These are phyloP conservation scores for Pipa parva DNA, from an alignment of 2,113 vertebrate genomes.

Conservation along the genomic window DNA sequence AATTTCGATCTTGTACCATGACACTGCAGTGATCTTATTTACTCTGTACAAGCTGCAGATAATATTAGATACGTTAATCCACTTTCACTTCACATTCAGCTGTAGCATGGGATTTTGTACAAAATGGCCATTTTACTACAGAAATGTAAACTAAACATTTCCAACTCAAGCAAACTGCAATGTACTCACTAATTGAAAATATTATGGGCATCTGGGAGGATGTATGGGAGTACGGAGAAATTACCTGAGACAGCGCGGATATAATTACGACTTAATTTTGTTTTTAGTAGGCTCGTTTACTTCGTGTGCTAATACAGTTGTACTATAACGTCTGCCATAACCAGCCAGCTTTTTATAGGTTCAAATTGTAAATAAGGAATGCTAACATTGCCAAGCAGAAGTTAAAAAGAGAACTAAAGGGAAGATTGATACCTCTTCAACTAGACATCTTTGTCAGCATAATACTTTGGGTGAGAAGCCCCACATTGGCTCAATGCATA, in stretches of 20 bases:
- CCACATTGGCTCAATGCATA: too few relatives aligned
- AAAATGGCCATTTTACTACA: constrained; percentile 15
- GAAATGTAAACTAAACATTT: constrained; percentile 7
- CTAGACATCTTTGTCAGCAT: too few relatives aligned
- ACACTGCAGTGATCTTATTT: constrained; percentile 40
- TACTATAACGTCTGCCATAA: neutral
- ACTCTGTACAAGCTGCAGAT: constrained; percentile 33
- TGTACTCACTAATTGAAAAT: constrained; percentile 32
- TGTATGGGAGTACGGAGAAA: neutral
- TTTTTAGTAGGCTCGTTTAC: neutral
- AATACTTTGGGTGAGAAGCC: too few relatives aligned
- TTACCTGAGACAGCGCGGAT: neutral
- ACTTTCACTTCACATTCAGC: constrained; percentile 6
- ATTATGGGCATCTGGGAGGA: constrained; percentile 12
- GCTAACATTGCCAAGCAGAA: too few relatives aligned
- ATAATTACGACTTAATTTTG: neutral
- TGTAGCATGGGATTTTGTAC: constrained; percentile 3
- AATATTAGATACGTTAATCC: constrained; percentile 40
- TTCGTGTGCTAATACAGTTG: neutral
- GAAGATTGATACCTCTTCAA: too few relatives aligned
- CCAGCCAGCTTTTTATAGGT: too few relatives aligned
- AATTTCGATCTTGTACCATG: constrained; percentile 36
- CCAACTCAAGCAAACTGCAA: neutral
- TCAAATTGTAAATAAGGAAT: too few relatives aligned
- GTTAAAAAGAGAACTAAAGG: too few relatives aligned